Evolutionary conservation across 2,797 vertebrate species (phyloP), one percentile per base, ranked within the genome.

Genomic region (Alosa sapidissima): DNA sequence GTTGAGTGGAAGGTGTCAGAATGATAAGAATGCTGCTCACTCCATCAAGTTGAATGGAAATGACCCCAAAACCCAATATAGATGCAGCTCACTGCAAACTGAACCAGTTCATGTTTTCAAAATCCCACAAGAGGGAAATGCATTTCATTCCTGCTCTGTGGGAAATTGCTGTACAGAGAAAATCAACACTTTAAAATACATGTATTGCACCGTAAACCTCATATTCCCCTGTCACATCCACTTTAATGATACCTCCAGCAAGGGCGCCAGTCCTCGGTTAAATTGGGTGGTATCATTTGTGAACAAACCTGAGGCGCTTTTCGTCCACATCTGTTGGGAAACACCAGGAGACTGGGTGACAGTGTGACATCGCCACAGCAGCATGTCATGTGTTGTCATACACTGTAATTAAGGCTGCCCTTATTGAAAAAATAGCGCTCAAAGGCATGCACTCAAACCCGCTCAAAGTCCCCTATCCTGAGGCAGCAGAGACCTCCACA

Each of bases 61-160:
- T 78, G 72, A 78, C 36, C 72, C 72, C 72, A 47, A 78, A 78
- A 78, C 72, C 13, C 41, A 78, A 78, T 78, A 45, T 47, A 78
- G 72, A 19, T 78, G 72, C 72, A 47, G 72, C 4, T 47, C 19
- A 21, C 16, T 21, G 14, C 72, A 47, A 21, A 45, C 16, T 78
- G 72, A 45, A 78, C 36, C 41, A 45, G 41, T 47, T 78, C 41
- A 47, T 78, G 72, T 78, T 47, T 72, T 78, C 45, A 5, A 78
- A 78, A 78, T 78, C 19, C 72, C 36, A 47, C 19, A 21, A 41
- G 36, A 7, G 41, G 14, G 14, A 21, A 16, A 24, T 24, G 16
- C 72, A 47, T 21, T 41, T 45, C 41, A 19, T 47, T 9, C 36
- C 16, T 45, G 14, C 72, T 78, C 72, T 78, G 41, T 36, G 41